phyloP scores from a whole-genome alignment of 2,888 invertebrate genomes.

The Syritta pipiens region DNA sequence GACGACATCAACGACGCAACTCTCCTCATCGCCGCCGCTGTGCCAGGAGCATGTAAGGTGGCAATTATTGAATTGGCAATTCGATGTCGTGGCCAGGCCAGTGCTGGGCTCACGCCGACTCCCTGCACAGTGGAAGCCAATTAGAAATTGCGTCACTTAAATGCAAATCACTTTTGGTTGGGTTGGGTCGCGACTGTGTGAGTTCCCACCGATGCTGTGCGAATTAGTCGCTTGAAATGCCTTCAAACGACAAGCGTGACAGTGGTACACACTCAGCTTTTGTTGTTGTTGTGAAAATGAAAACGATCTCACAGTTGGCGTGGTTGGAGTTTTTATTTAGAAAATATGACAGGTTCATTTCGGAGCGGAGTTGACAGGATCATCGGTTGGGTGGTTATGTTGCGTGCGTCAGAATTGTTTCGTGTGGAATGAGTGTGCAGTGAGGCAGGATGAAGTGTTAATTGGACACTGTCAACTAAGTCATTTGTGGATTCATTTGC shows the following conservation, averaged over 20 bases:
- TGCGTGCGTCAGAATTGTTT: slow-evolving; percentile 18
- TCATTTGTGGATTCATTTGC: slow-evolving; percentile 25
- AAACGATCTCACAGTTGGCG: slow-evolving; percentile 50
- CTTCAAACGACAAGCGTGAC: slow-evolving; percentile 63
- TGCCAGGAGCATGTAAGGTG: slow-evolving; percentile 59
- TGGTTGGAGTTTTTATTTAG: slow-evolving; percentile 12
- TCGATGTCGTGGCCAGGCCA: slow-evolving; percentile 52
- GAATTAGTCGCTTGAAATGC: slow-evolving; percentile 60
- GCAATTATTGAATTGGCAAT: slow-evolving; percentile 63
- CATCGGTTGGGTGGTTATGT: slow-evolving; percentile 12
- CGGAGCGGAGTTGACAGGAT: neutral
- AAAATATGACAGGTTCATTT: slow-evolving; percentile 35
- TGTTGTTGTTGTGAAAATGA: slow-evolving; percentile 26
- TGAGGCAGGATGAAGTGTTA: slow-evolving; percentile 41
- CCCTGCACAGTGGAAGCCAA: slow-evolving; percentile 44
- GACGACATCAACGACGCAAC: slow-evolving; percentile 5
- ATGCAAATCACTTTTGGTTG: slow-evolving; percentile 62
- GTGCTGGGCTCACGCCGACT: neutral
- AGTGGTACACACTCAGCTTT: no score
- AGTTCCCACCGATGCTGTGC: slow-evolving; percentile 55
- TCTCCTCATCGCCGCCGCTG: slow-evolving; percentile 1
- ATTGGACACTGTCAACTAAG: slow-evolving; percentile 48
- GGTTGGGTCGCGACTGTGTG: slow-evolving; percentile 20
- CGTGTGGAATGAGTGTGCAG: neutral
- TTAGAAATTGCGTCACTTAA: slow-evolving; percentile 68